Percentiles rank a stretch among this genome's conserved stretches.
Evolutionary conservation across 1,140 invertebrate species (phyloP).

Genomic region (Scaptomyza graminum): DNA sequence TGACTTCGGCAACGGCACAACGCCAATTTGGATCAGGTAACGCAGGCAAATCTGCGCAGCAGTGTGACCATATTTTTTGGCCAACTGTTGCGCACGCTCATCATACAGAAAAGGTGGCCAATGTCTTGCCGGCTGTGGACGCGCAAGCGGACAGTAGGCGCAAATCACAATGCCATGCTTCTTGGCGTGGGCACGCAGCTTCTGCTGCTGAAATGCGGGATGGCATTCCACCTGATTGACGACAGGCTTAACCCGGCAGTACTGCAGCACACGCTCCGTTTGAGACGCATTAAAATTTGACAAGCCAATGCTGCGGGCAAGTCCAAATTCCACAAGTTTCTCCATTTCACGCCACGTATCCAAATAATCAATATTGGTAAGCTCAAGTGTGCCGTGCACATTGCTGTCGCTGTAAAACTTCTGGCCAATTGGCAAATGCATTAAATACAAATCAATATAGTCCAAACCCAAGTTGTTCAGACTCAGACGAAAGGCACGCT

Average conservation of each 20-base stretch:
- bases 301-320: constrained; percentile 91
- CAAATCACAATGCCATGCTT: constrained; percentile 88
- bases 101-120: constrained; percentile 85
- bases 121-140: constrained; percentile 85
- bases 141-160: constrained; percentile 92
- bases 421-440: constrained; percentile 90
- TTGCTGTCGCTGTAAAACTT: constrained; percentile 75
- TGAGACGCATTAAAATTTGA: constrained; percentile 96
- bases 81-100: constrained; percentile 86
- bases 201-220: constrained; percentile 92
- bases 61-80: constrained; percentile 88
- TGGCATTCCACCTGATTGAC: constrained; percentile 93
- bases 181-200: constrained; percentile 90
- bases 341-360: constrained; percentile 97
- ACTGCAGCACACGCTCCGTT: constrained; percentile 89
- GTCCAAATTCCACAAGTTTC: constrained; percentile 88
- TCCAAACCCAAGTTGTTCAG: constrained; percentile 88
- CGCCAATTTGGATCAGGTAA: constrained; percentile 86
- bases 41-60: constrained; percentile 89
- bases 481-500: constrained; percentile 84
- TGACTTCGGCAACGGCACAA: constrained; percentile 91
- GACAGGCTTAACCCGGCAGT: constrained; percentile 89
- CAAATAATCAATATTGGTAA: constrained; percentile 89
- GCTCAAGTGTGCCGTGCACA: constrained; percentile 72
- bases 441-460: constrained; percentile 91